A percentile compares a stretch with the other conserved stretches of the same genome.
Conservation (phyloP, 2,888 invertebrate species). For the Eupelmus urozonus region DNA sequence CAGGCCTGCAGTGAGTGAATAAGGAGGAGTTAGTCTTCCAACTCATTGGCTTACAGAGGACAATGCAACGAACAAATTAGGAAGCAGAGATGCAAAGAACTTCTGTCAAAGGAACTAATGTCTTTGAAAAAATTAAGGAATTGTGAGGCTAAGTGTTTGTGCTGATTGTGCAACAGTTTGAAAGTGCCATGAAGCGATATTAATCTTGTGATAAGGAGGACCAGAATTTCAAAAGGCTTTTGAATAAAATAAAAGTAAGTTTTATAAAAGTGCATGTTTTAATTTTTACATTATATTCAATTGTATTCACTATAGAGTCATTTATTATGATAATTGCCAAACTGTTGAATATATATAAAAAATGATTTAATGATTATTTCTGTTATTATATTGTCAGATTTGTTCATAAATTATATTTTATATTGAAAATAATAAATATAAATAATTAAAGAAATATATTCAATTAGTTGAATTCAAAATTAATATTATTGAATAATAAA, state of each 20-base stretch:
- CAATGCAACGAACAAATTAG: constrained; percentile 28
- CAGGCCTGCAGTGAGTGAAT: constrained; percentile 23
- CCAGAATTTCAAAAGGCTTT: background rate
- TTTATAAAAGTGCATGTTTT: too few relatives aligned
- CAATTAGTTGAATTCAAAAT: too few relatives aligned
- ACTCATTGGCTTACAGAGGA: constrained; percentile 35
- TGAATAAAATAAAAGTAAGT: constrained; percentile 21
- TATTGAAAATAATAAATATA: too few relatives aligned
- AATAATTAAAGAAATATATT: background rate
- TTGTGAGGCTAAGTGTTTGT: constrained; percentile 29
- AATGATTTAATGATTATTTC: too few relatives aligned
- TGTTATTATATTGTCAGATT: too few relatives aligned
- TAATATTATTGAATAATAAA: too few relatives aligned
- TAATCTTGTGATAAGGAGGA: constrained; percentile 16
- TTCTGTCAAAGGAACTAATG: constrained; percentile 33
- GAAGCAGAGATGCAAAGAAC: constrained; percentile 27
- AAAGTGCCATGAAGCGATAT: constrained; percentile 41
- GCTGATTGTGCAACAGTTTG: background rate
- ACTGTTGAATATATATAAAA: too few relatives aligned
- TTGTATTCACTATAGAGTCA: too few relatives aligned
- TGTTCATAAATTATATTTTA: too few relatives aligned
- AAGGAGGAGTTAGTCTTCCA: constrained; percentile 39
- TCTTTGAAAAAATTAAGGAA: constrained; percentile 14
- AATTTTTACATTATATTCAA: too few relatives aligned
- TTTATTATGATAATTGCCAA: too few relatives aligned